A percentile compares a stretch with the other conserved stretches of the same genome.
Conservation (phyloP, 2,797 vertebrate species). For the Hydrocynus forskahlii region DNA sequence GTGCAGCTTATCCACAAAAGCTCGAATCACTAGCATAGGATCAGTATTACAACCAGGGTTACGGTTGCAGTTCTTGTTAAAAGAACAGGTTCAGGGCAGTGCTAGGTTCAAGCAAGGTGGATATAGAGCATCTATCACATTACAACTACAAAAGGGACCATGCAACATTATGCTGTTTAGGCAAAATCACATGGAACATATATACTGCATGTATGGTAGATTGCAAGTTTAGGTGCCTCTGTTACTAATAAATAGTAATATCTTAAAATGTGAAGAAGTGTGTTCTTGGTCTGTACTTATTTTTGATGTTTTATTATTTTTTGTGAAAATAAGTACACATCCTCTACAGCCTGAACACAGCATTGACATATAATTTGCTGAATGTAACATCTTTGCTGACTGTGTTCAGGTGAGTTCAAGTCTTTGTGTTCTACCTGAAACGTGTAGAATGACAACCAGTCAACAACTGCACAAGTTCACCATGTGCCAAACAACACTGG, state of each 20-base stretch:
- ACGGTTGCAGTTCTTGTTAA: not conserved
- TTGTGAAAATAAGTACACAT: no score
- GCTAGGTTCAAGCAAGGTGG: not conserved
- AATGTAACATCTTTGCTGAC: not conserved
- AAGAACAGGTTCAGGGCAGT: not conserved
- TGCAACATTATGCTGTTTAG: not conserved
- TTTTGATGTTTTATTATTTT: no score
- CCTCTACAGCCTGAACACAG: not conserved
- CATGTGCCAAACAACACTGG: not conserved
- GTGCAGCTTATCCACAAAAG: not conserved
- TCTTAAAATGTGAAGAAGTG: no score
- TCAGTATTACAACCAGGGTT: not conserved
- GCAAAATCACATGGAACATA: not conserved
- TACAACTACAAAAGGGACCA: not conserved
- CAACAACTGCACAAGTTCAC: conserved; percentile 11
- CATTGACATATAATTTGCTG: not conserved
- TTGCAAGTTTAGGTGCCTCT: no score
- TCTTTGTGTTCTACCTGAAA: not conserved
- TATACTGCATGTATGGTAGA: no score
- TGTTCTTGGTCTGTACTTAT: no score
- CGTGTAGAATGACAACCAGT: not conserved
- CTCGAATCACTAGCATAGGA: not conserved
- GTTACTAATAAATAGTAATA: no score
- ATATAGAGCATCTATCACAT: no score
- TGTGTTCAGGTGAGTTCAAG: not conserved